Percentiles rank a stretch among this genome's conserved stretches.
Conservation (phyloP, 2,888 invertebrate species). For the Meghimatium bilineatum region DNA sequence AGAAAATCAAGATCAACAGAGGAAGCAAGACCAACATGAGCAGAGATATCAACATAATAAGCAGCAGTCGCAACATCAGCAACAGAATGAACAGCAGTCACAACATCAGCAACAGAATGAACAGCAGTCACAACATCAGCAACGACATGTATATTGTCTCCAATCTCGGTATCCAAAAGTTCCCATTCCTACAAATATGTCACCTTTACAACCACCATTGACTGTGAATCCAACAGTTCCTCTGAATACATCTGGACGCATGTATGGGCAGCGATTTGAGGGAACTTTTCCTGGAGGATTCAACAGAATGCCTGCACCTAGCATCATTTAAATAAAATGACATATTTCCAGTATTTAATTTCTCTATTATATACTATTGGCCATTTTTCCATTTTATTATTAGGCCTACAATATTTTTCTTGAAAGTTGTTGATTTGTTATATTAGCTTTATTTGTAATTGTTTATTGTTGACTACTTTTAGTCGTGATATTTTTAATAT, state of each 20-base stretch:
- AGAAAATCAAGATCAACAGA: conserved; percentile 27
- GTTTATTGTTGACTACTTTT: no score
- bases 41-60: conserved; percentile 12
- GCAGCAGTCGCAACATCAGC: background rate
- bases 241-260: conserved; percentile 10
- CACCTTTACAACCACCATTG: background rate
- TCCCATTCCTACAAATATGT: background rate
- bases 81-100: conserved; percentile 9
- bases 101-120: conserved; percentile 18
- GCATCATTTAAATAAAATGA: conserved; percentile 32
- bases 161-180: background rate
- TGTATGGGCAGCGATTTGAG: conserved; percentile 27
- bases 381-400: no score
- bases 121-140: conserved; percentile 6
- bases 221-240: conserved; percentile 5
- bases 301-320: conserved; percentile 44
- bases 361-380: no score
- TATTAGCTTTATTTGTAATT: no score
- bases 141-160: conserved; percentile 33
- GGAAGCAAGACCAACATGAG: conserved; percentile 23
- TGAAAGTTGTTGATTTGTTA: no score
- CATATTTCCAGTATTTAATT: no score
- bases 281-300: conserved; percentile 42
- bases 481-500: no score
- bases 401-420: no score